phyloP scores from a whole-genome alignment of 2,888 invertebrate genomes.

The Bugula neritina region DNA sequence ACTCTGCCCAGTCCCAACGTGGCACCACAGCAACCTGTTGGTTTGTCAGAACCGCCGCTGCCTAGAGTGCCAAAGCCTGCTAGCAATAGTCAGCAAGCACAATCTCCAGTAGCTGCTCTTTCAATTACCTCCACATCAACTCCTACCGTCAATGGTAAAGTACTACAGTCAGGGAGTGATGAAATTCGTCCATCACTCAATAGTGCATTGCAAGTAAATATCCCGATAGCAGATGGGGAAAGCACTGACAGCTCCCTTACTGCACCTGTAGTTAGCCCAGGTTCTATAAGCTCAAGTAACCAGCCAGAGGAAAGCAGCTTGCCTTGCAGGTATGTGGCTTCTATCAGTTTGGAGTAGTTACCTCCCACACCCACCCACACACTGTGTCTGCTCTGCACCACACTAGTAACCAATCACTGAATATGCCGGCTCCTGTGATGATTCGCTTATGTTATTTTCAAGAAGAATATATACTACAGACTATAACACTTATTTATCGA shows the following conservation, averaged over 20 bases:
- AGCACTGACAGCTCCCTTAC: background rate
- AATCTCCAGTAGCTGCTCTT: background rate
- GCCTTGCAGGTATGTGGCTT: conserved; percentile 5
- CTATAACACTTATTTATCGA: too few relatives aligned
- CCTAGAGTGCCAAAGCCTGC: background rate
- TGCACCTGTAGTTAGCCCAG: background rate
- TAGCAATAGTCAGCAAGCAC: background rate
- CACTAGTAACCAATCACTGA: background rate
- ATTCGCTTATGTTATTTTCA: background rate
- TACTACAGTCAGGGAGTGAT: background rate
- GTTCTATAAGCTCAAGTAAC: background rate
- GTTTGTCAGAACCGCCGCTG: background rate
- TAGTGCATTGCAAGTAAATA: background rate
- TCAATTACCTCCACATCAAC: background rate
- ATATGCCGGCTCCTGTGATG: background rate
- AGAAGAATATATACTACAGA: too few relatives aligned
- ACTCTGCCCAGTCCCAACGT: background rate
- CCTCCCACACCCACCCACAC: background rate
- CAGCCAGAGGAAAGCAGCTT: background rate
- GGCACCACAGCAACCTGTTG: background rate
- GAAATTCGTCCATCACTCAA: background rate
- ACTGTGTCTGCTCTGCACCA: background rate
- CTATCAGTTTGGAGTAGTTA: background rate
- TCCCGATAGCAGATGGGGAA: conserved; percentile 16
- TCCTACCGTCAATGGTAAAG: too few relatives aligned